These are phyloP conservation scores for Zoanthus sociatus DNA, from an alignment of 92 coral and sea anemone species.

Conservation along the genomic window DNA sequence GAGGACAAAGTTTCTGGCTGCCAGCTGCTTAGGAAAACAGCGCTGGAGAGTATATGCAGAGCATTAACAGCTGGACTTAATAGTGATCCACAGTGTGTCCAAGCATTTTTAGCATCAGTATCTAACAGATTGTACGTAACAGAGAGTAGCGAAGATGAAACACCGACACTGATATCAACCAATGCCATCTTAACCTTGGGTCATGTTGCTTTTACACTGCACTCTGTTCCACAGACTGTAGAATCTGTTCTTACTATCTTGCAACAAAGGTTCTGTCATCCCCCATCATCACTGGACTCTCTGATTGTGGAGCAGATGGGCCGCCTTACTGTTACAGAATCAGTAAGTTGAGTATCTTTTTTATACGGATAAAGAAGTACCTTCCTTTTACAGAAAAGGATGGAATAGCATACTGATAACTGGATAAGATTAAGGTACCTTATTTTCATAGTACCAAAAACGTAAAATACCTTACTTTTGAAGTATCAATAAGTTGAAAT, in stretches of 20 bases:
- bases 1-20: slow-evolving; percentile 66
- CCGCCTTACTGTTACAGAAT: slow-evolving; percentile 79
- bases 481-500: neutral
- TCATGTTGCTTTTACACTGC: slow-evolving; percentile 85
- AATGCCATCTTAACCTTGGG: slow-evolving; percentile 94
- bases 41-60: slow-evolving; percentile 90
- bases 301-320: slow-evolving; percentile 95
- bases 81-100: slow-evolving; percentile 85
- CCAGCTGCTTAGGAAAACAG: slow-evolving; percentile 70
- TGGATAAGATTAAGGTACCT: neutral
- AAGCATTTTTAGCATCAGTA: slow-evolving; percentile 89
- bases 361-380: too few relatives aligned
- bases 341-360: slow-evolving; percentile 50
- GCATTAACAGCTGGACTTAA: slow-evolving; percentile 81
- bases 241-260: slow-evolving; percentile 90
- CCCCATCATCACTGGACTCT: slow-evolving; percentile 95
- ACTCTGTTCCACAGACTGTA: slow-evolving; percentile 83
- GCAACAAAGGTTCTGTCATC: slow-evolving; percentile 93
- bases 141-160: slow-evolving; percentile 77
- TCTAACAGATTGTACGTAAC: slow-evolving; percentile 91
- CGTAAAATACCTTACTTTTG: neutral
- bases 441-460: neutral
- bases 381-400: too few relatives aligned
- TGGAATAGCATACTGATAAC: too few relatives aligned
- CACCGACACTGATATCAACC: slow-evolving; percentile 79